Conservation (phyloP, 2,113 vertebrate species). For the Candoia aspera region DNA sequence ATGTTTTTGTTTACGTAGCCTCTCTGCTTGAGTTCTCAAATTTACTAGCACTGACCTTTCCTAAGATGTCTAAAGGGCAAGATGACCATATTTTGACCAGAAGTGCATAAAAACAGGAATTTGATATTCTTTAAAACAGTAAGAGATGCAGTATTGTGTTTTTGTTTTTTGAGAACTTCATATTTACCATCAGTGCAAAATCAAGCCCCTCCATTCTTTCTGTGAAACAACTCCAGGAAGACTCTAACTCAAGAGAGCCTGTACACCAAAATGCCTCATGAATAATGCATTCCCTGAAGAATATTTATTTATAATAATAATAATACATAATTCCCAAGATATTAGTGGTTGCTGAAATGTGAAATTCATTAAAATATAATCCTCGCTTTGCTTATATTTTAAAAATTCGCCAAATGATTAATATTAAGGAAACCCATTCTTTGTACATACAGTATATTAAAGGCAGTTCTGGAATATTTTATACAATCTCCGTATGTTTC, state of each 20-base stretch:
- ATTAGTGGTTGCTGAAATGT: conserved; percentile 14
- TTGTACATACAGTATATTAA: not conserved
- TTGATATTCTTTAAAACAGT: not conserved
- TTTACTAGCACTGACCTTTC: not conserved
- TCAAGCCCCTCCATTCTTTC: conserved; percentile 42
- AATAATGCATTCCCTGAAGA: conserved; percentile 32
- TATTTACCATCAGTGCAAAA: conserved; percentile 31
- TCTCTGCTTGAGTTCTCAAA: not conserved
- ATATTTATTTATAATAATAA: conserved; percentile 23
- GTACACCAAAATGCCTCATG: not conserved
- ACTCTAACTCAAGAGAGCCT: conserved; percentile 26
- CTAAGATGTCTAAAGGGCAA: not conserved
- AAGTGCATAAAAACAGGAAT: not conserved
- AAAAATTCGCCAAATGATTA: conserved; percentile 34
- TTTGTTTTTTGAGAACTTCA: not conserved
- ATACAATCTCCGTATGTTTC: conserved; percentile 8
- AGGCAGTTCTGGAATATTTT: not conserved
- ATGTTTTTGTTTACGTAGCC: not conserved
- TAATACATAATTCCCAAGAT: conserved; percentile 26
- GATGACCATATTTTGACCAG: not conserved
- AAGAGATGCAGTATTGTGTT: not conserved
- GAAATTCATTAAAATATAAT: conserved; percentile 14
- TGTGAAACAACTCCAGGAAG: conserved; percentile 41
- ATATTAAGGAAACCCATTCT: conserved; percentile 28
- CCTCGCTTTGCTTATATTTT: conserved; percentile 9